These are phyloP conservation scores for Augiades crinisus DNA, from an alignment of 2,888 invertebrate genomes.

Conservation along the genomic window DNA sequence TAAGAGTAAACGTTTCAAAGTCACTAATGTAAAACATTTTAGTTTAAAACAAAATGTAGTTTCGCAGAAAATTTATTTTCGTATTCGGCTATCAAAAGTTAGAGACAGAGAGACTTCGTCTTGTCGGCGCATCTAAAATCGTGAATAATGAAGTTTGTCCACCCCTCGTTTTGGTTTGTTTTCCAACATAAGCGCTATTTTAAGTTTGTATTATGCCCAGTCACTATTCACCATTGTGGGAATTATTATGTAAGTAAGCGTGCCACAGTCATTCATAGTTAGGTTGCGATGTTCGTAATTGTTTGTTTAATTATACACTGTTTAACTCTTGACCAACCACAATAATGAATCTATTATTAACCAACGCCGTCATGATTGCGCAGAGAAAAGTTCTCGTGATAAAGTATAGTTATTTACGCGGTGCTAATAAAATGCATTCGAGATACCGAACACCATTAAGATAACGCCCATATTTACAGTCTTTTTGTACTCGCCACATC, in stretches of 20 bases:
- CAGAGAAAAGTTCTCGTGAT: slow-evolving; percentile 10
- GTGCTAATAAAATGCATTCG: slow-evolving; percentile 20
- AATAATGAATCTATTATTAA: slow-evolving; percentile 34
- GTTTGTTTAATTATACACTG: slow-evolving; percentile 5
- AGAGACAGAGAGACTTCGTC: too few relatives aligned
- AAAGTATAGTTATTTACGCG: slow-evolving; percentile 3
- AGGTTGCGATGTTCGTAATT: neutral
- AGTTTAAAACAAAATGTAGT: too few relatives aligned
- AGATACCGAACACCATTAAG: slow-evolving; percentile 15
- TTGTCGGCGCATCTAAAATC: too few relatives aligned
- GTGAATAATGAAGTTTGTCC: too few relatives aligned
- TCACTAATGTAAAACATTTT: too few relatives aligned
- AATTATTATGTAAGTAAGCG: neutral
- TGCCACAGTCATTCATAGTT: neutral
- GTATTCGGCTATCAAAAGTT: too few relatives aligned
- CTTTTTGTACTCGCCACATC: slow-evolving; percentile 2
- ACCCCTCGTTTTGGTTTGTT: too few relatives aligned
- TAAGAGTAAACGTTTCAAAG: too few relatives aligned
- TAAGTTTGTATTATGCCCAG: neutral
- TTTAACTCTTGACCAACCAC: slow-evolving; percentile 26
- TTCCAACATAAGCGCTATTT: too few relatives aligned
- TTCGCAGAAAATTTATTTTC: too few relatives aligned
- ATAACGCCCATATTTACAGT: slow-evolving; percentile 10
- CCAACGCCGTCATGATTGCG: slow-evolving; percentile 1
- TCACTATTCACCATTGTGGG: neutral